phyloP scores from a whole-genome alignment of 2,113 vertebrate genomes.

The Numenius arquata region DNA sequence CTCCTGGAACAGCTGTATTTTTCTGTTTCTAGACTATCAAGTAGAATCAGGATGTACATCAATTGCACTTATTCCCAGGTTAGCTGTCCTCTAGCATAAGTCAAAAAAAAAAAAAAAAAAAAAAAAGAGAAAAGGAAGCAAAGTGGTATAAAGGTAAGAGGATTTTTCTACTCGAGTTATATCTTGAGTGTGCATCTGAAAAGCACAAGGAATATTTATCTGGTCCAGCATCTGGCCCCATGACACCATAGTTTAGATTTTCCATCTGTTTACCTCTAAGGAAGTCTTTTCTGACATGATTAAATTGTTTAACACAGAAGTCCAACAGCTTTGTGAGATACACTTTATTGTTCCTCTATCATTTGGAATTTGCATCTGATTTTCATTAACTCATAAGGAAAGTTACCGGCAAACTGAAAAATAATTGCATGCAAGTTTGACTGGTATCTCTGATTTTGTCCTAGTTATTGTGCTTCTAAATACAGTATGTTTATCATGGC shows the following conservation, averaged over 20 bases:
- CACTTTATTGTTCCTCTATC: background rate
- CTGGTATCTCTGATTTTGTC: background rate
- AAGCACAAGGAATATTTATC: background rate
- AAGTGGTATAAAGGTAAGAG: background rate
- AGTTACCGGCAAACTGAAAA: background rate
- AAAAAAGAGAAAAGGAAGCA: background rate
- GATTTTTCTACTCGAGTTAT: background rate
- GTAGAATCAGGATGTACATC: background rate
- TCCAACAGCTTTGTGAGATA: background rate
- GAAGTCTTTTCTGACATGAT: background rate
- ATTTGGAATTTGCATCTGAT: background rate
- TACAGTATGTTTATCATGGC: background rate
- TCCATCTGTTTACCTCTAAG: background rate
- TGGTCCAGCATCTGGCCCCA: background rate
- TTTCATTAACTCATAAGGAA: background rate
- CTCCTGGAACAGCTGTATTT: background rate
- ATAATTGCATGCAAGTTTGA: background rate
- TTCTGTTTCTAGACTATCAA: slow-evolving; percentile 1
- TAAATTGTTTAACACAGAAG: background rate
- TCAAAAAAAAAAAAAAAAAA: background rate
- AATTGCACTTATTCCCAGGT: background rate
- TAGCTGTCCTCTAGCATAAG: background rate
- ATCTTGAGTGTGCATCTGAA: background rate
- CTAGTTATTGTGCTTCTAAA: background rate
- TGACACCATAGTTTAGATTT: background rate